Evolutionary conservation across 2,113 vertebrate genomes (phyloP).

Genomic region (Nannobrachium achirus): DNA sequence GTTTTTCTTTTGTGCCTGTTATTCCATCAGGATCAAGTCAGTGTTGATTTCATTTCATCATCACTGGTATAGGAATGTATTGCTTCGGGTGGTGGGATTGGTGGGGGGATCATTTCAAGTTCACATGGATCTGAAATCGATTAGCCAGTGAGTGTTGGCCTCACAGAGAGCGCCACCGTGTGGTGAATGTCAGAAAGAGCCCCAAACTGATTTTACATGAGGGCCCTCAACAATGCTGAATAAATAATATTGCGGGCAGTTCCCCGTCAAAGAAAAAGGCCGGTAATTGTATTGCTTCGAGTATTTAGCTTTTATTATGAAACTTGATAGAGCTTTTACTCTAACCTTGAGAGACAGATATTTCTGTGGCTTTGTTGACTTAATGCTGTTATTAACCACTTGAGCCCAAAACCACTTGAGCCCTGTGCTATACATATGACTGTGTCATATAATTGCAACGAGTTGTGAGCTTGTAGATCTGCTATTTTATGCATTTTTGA

Average conservation of each 20-base stretch:
- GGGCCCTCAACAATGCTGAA: background rate
- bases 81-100: background rate
- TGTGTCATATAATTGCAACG: no score
- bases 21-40: background rate
- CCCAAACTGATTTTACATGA: background rate
- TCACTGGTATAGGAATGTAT: slow-evolving; percentile 1
- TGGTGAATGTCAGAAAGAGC: slow-evolving; percentile 30
- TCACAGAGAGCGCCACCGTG: slow-evolving; percentile 40
- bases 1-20: slow-evolving; percentile 4
- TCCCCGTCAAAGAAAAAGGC: background rate
- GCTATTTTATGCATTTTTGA: no score
- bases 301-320: background rate
- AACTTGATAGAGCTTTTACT: background rate
- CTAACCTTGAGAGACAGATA: background rate
- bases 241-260: background rate
- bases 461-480: no score
- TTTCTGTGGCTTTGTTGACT: background rate
- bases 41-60: slow-evolving; percentile 21
- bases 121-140: background rate
- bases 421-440: no score
- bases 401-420: no score
- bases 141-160: background rate
- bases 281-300: background rate
- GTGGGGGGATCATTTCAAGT: background rate
- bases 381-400: no score